Evolutionary conservation across 2,797 vertebrate genomes (phyloP).

Genomic region (Margarornis squamiger): DNA sequence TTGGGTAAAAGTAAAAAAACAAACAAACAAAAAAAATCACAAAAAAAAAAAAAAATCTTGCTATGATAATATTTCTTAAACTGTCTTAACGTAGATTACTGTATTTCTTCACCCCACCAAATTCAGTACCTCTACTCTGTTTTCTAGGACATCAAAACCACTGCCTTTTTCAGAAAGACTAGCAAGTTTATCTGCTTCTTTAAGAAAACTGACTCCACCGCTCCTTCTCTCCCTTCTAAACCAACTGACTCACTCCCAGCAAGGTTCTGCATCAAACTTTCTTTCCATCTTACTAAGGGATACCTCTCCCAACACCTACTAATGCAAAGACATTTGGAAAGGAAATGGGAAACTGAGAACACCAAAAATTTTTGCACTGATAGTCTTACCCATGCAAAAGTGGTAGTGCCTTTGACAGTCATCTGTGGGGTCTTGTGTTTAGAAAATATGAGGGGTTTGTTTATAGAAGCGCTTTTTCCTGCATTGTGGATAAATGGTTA

Average conservation of each 20-base stretch:
- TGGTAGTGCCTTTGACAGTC: neutral
- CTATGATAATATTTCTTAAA: neutral
- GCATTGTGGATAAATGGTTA: neutral
- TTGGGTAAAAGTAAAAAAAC: neutral
- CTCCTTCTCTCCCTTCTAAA: neutral
- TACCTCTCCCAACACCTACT: neutral
- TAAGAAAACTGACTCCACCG: neutral
- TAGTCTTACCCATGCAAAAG: neutral
- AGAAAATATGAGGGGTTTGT: neutral
- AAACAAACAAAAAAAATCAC: neutral
- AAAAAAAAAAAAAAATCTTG: neutral
- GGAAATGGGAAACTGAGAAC: neutral
- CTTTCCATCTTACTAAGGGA: neutral
- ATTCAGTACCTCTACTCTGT: neutral
- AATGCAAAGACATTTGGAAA: neutral
- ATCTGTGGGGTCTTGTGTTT: neutral
- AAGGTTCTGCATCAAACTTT: neutral
- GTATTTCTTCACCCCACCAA: neutral
- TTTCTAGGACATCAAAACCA: neutral
- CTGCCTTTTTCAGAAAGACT: neutral
- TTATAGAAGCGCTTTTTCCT: neutral
- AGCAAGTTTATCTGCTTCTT: neutral
- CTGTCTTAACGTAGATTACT: neutral
- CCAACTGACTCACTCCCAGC: neutral
- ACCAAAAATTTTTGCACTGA: neutral